Base-by-base conservation (phyloP, 2,797 vertebrate species). In the Sebastes diaconus region DNA sequence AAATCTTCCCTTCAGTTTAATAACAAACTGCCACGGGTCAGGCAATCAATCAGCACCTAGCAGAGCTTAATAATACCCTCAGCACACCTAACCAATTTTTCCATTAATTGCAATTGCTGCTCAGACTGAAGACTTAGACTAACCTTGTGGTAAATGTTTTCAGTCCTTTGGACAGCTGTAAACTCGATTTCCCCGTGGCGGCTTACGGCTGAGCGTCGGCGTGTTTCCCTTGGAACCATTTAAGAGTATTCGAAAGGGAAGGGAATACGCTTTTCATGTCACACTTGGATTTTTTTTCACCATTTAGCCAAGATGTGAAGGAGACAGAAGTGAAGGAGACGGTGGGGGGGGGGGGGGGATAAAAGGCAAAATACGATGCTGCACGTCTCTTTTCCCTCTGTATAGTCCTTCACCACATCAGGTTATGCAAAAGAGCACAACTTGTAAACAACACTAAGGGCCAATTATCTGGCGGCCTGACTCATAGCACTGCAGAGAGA, bases 391-490 rank as follows among this genome's bases (percentile, higher is more conserved):
- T 36, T 71, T 29, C 13, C 36, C 14, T 29, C 12, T 34, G 60
- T 60, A 24, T 29, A 10, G 50, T 71, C 69, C 67, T 78, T 73
- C 42, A 63, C 16, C 4, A n/a, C 67, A 72, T 77, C 16, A 69
- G 12, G 52, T 65, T 50, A 69, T 66, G 34, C 24, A 77, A 79
- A 90, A 80, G 52, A 42, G 6, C 14, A 24, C 50, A 73, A 57
- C 39, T 63, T 83, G 76, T 88, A 89, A 87, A 88, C 81, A 87
- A 79, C 68, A 65, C 80, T 86, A 73, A 89, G 80, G 84, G 84
- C 83, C 80, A 90, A 92, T 93, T 92, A 91, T 80, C 74, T 20
- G 39, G 60, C 30, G n/a, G 54, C 2, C 50, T 73, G 82, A 77
- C 25, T 27, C 66, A 34, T 13, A 61, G 57, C 29, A 20, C 39